A percentile compares a stretch with the other conserved stretches of the same genome.
These are phyloP conservation scores for Hydrolagus colliei DNA, from an alignment of 2,797 vertebrate genomes.

Conservation along the genomic window DNA sequence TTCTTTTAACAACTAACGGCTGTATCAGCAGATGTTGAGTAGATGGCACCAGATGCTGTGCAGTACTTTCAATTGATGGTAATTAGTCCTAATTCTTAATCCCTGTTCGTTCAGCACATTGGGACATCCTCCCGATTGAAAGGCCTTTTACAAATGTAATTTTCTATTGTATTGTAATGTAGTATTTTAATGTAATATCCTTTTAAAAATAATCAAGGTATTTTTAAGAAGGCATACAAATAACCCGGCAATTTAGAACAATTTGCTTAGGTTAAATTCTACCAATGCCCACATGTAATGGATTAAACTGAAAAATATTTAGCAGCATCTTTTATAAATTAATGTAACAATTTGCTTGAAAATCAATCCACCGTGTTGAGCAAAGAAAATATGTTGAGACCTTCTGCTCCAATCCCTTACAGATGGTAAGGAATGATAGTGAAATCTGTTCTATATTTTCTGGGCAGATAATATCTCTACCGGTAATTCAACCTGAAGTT, in stretches of 20 bases:
- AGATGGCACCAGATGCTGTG: background rate
- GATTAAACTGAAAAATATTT: background rate
- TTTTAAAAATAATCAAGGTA: too few relatives aligned
- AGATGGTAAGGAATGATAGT: background rate
- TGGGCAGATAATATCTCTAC: background rate
- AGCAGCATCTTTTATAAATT: background rate
- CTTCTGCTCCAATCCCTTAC: constrained; percentile 1
- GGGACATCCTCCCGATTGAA: too few relatives aligned
- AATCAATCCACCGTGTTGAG: constrained; percentile 18
- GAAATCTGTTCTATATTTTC: constrained; percentile 17
- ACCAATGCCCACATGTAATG: background rate
- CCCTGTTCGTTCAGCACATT: too few relatives aligned
- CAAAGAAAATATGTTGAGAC: constrained; percentile 11
- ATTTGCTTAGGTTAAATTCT: background rate
- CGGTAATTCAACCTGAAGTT: background rate
- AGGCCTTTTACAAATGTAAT: too few relatives aligned
- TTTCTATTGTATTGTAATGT: too few relatives aligned
- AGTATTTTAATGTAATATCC: too few relatives aligned
- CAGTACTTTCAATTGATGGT: background rate
- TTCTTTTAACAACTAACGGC: background rate
- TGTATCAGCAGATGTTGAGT: background rate
- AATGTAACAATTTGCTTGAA: constrained; percentile 12
- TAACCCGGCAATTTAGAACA: background rate
- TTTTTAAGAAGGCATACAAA: too few relatives aligned
- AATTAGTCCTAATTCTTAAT: too few relatives aligned